Percentiles rank a stretch among this genome's conserved stretches.
Evolutionary conservation across 2,113 vertebrate genomes (phyloP).

Genomic region (Syrmaticus mikado): DNA sequence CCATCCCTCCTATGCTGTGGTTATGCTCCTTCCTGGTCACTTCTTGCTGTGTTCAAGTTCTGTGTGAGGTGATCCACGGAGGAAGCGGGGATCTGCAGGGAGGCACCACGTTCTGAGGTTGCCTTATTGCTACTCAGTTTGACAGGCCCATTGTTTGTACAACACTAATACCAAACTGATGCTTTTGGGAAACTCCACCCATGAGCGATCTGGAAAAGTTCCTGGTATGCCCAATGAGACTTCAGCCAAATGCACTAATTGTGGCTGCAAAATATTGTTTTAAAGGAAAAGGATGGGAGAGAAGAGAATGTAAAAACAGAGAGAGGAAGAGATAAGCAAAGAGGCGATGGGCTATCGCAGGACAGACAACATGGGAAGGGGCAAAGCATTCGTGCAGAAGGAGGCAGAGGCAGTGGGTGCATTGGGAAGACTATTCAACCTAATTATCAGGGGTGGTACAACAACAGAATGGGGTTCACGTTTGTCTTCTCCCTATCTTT

Average conservation of each 20-base stretch:
- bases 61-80: not conserved
- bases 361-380: fast-evolving
- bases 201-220: slow-evolving; percentile 25
- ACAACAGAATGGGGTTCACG: not conserved
- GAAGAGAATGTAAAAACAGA: slow-evolving; percentile 7
- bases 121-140: not conserved
- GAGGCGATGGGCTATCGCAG: not conserved
- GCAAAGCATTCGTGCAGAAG: not conserved
- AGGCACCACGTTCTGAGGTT: not conserved
- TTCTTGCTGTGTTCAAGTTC: not conserved
- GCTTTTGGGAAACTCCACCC: slow-evolving; percentile 61
- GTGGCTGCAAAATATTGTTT: slow-evolving; percentile 27
- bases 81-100: not conserved
- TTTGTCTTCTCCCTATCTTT: not conserved
- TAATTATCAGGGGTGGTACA: not conserved
- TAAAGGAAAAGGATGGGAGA: not conserved
- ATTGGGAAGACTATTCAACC: not conserved
- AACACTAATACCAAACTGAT: slow-evolving; percentile 17
- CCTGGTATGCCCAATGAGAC: slow-evolving; percentile 32
- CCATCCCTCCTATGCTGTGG: not conserved
- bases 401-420: not conserved
- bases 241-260: slow-evolving; percentile 18
- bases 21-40: fast-evolving
- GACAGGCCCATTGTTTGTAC: slow-evolving; percentile 21
- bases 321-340: not conserved